These are phyloP conservation scores for Trinorchestia longiramus DNA, from an alignment of 1,140 invertebrate species.

Conservation along the genomic window DNA sequence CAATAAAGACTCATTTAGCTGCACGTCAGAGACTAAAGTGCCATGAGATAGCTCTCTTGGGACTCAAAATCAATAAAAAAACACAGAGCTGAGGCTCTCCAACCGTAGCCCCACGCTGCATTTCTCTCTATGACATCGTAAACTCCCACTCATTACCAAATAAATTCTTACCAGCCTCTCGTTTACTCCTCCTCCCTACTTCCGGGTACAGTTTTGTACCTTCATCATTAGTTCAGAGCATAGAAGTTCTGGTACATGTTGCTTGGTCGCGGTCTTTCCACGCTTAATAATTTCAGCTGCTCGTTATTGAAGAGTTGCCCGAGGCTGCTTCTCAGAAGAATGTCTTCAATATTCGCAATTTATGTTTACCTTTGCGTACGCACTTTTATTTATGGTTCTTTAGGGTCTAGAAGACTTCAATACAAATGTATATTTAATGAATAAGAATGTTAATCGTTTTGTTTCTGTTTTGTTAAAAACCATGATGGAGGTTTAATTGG, in stretches of 20 bases:
- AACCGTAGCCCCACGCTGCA: neutral
- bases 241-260: neutral
- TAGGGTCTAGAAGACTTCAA: neutral
- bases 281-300: neutral
- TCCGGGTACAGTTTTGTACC: neutral
- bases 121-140: slow-evolving; percentile 16
- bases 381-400: neutral
- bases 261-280: neutral
- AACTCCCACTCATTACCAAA: neutral
- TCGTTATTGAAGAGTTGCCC: neutral
- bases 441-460: neutral
- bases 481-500: neutral
- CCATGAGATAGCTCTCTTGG: neutral
- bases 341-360: neutral
- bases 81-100: neutral
- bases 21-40: neutral
- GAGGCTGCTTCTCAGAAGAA: neutral
- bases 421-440: neutral
- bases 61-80: neutral
- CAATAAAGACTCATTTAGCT: neutral
- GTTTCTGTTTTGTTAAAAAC: neutral
- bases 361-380: neutral
- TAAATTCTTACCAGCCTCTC: neutral
- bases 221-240: neutral
- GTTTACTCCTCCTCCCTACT: neutral